Evolutionary conservation across 2,888 invertebrate species (phyloP).

Genomic region (Cheilosia soror): DNA sequence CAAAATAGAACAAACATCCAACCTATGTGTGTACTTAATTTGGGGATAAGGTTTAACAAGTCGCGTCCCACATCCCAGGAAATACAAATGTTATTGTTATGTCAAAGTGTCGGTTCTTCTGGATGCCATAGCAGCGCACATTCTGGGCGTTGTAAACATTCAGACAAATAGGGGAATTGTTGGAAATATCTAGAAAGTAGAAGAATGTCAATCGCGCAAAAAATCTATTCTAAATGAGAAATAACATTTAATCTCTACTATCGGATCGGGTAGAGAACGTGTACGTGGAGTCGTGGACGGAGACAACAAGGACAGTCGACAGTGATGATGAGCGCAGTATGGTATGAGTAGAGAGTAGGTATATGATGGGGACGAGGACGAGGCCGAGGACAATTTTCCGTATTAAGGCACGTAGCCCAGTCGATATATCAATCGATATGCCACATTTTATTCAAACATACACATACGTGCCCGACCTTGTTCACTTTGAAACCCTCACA

Average conservation of each 20-base stretch:
- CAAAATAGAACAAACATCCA: constrained; percentile 55
- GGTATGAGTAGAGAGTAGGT: no score
- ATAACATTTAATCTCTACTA: constrained; percentile 68
- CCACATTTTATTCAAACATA: constrained; percentile 71
- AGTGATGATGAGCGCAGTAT: constrained; percentile 24
- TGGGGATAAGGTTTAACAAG: constrained; percentile 40
- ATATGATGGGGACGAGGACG: constrained; percentile 51
- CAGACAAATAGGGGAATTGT: constrained; percentile 61
- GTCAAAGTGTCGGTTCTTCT: constrained; percentile 53
- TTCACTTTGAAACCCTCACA: constrained; percentile 43
- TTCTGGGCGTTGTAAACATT: constrained; percentile 56
- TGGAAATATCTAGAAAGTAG: constrained; percentile 47
- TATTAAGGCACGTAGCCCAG: constrained; percentile 67
- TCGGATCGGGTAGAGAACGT: constrained; percentile 21
- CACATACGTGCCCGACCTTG: constrained; percentile 64
- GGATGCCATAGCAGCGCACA: constrained; percentile 60
- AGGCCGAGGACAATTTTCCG: constrained; percentile 66
- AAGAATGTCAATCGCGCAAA: constrained; percentile 70
- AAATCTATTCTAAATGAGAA: constrained; percentile 72
- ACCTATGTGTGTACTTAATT: constrained; percentile 25
- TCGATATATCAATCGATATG: constrained; percentile 55
- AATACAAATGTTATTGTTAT: constrained; percentile 66
- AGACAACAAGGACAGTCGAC: constrained; percentile 29
- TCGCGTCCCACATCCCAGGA: constrained; percentile 55
- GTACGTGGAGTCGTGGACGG: constrained; percentile 37